These are phyloP conservation scores for Hermodice carunculata DNA, from an alignment of 2,888 invertebrate genomes.

Conservation along the genomic window DNA sequence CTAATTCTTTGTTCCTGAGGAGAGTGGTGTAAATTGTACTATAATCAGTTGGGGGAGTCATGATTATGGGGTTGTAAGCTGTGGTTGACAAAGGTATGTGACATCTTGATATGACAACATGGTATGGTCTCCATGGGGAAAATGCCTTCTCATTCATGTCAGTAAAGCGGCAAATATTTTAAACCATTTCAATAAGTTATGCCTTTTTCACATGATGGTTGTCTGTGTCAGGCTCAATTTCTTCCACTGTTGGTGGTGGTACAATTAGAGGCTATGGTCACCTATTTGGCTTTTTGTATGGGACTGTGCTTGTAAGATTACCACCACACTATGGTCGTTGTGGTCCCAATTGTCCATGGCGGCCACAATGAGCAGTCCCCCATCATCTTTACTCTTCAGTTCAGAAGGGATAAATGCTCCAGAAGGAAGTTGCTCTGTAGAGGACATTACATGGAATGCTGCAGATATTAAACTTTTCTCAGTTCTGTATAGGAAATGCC, in stretches of 20 bases:
- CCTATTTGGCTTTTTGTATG: constrained; percentile 2
- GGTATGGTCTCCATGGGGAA: constrained; percentile 1
- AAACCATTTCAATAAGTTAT: too few relatives aligned
- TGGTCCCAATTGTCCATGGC: too few relatives aligned
- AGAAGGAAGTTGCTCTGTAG: not conserved
- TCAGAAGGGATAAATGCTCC: constrained; percentile 3
- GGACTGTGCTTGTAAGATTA: not conserved
- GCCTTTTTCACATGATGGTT: too few relatives aligned
- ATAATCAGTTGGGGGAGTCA: constrained; percentile 1
- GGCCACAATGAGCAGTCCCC: too few relatives aligned
- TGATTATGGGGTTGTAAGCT: constrained; percentile 4
- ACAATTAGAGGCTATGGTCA: not conserved
- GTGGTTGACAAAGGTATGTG: not conserved
- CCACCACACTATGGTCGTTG: not conserved
- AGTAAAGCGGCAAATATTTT: too few relatives aligned
- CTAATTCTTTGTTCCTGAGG: not conserved
- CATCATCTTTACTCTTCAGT: too few relatives aligned
- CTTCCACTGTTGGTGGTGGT: constrained; percentile 1
- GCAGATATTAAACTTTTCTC: not conserved
- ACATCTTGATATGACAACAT: not conserved
- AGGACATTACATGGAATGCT: not conserved
- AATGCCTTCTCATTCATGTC: not conserved
- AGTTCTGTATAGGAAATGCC: constrained; percentile 3
- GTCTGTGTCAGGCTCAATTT: too few relatives aligned
- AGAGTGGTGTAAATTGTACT: constrained; percentile 5